phyloP scores from a whole-genome alignment of 2,888 invertebrate genomes.

The Autographa gamma region DNA sequence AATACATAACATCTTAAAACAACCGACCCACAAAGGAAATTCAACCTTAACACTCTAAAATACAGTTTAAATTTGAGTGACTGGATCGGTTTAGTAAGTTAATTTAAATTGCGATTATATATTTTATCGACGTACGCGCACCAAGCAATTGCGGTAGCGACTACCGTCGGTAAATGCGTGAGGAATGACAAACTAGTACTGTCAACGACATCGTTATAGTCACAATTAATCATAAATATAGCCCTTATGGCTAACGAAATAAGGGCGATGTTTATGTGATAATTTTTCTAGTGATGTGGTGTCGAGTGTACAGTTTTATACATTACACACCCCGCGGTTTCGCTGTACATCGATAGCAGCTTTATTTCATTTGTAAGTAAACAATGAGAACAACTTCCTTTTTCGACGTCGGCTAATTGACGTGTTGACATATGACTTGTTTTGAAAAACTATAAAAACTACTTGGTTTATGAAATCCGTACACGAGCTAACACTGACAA shows the following conservation, averaged over 20 bases:
- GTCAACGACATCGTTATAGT: constrained; percentile 29
- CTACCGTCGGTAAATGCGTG: constrained; percentile 71
- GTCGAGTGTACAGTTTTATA: constrained; percentile 36
- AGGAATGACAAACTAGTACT: constrained; percentile 74
- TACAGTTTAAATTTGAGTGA: constrained; percentile 27
- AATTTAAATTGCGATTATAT: constrained; percentile 55
- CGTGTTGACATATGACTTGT: constrained; percentile 41
- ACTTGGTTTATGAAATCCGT: background rate
- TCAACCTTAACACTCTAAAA: constrained; percentile 12
- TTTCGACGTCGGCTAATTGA: constrained; percentile 46
- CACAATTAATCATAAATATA: background rate
- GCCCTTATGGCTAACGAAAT: background rate
- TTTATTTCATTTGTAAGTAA: constrained; percentile 46
- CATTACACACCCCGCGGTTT: constrained; percentile 45
- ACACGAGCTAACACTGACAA: background rate
- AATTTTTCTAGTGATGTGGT: background rate
- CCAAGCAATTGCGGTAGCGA: constrained; percentile 71
- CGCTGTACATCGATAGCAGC: constrained; percentile 20
- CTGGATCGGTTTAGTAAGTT: constrained; percentile 23
- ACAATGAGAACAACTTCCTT: constrained; percentile 49
- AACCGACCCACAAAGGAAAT: constrained; percentile 12
- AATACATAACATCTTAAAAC: constrained; percentile 53
- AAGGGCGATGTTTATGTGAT: background rate
- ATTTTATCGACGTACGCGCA: constrained; percentile 69
- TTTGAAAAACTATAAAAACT: constrained; percentile 13